Evolutionary conservation across 1,140 invertebrate genomes (phyloP), one percentile per base, ranked within the genome.

Genomic region (Papilio helenus): DNA sequence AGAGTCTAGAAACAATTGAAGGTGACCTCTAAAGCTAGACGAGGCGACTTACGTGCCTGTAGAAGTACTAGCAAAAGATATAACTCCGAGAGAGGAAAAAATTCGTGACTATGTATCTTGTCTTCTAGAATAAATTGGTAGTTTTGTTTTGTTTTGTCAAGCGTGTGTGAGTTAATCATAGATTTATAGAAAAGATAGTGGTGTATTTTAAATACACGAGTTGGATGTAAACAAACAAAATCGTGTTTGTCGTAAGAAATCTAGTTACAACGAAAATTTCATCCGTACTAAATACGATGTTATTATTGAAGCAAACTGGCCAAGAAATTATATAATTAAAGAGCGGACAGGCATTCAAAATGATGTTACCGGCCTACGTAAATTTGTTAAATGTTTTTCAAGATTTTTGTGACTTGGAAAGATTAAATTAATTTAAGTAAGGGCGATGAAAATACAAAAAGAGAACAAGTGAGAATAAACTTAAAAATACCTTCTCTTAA

Each of bases 1-100:
- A 90, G 23, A 61, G n/a, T 81, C 85, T 51, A 79, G 14, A 65
- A 76, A 12, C 51, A 55, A 12, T 61, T 26, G 61, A 68, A 29
- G 14, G 20, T 61, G 51, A 55, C 49, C 18, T n/a, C n/a, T 39
- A 8, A 20, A 55, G 16, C 1, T 7, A 4, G 51, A 55, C 12
- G n/a, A 55, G n/a, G 12, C 16, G 16, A n/a, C n/a, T 0, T 8
- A 20, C 1, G 51, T 3, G 7, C 2, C 16, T 55, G 12, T 20
- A 20, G 16, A n/a, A 20, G 5, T 20, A n/a, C 16, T 20, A 55
- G 16, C n/a, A 55, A 18, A 46, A 16, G 2, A 4, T 12, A 14
- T 4, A 46, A 46, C 1, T 39, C 34, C 34, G 34, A 34, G 44
- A 14, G 10, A 42, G 3, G 14, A 46, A 3, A 46, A 1, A 46